Evolutionary conservation across 2,888 invertebrate genomes (phyloP), one percentile per base, ranked within the genome.

Genomic region (Cylloceria caligata): DNA sequence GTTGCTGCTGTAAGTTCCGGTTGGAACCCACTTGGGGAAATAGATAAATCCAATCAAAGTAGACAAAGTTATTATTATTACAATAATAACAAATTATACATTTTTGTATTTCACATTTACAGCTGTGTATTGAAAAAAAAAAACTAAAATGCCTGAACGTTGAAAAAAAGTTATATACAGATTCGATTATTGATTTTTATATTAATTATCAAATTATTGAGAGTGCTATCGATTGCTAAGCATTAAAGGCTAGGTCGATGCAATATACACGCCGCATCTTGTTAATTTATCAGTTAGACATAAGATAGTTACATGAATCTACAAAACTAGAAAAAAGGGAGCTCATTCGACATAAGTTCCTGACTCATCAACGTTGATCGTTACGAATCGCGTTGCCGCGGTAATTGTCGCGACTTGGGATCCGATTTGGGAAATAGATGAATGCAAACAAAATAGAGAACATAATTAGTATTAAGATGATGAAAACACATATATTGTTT

Each of bases 311-410:
- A 36, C 34, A 9, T 21, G 16, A 9, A 16, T 30, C 13, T 34
- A 19, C 9, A 62, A 39, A 39, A n/a, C n/a, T 6, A 21, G 3
- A 9, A 16, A 16, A 19, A 34, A 34, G 45, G 27, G 27, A 19
- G 0, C 13, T 3, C 19, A 49, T 45, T 45, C 34, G 55, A 67
- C 34, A 27, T 6, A 11, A 57, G n/a, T 27, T 36, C 11, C 3
- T 5, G 36, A 69, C 45, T 52, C 30, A 30, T 24, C 36, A 47
- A 19, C 34, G 36, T 39, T 24, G 52, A 74, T 71, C 52, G 57
- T 57, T 49, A 71, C 71, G 67, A 52, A 71, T 49, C 69, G 42
- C 27, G 2, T 65, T 9, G 36, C 52, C 30, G 7, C 42, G 47
- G 57, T 71, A 36, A 47, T 45, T 71, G 55, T n/a, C 34, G 16